Percentiles rank a stretch among this genome's conserved stretches.
These are phyloP conservation scores for Hafferia zeledoni DNA, from an alignment of 2,797 vertebrate genomes.

Conservation along the genomic window DNA sequence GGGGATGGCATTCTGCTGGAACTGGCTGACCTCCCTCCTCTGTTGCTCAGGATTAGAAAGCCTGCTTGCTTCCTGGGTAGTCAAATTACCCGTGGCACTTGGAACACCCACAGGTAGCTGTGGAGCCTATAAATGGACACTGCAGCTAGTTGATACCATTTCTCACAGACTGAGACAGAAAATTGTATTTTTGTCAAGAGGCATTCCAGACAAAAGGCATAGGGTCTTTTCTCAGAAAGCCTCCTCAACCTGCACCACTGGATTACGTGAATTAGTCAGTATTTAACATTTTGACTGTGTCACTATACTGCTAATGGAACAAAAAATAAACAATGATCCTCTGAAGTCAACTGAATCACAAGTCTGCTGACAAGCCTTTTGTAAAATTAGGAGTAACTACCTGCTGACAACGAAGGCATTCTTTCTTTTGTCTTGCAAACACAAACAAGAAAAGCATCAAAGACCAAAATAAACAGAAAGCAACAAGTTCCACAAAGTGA, in stretches of 20 bases:
- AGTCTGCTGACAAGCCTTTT: neutral
- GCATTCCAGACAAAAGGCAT: neutral
- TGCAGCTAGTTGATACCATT: neutral
- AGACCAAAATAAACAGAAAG: constrained; percentile 19
- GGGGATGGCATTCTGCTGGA: neutral
- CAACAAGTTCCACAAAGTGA: neutral
- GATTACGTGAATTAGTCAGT: neutral
- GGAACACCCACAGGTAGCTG: constrained; percentile 37
- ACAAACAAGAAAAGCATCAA: neutral
- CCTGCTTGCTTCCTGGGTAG: constrained; percentile 7
- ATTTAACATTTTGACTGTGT: neutral
- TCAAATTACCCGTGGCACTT: constrained; percentile 3
- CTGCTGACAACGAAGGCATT: neutral
- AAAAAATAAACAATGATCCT: neutral
- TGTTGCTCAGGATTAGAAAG: constrained; percentile 20
- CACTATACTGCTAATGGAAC: neutral
- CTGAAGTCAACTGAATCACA: neutral
- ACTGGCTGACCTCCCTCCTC: constrained; percentile 10
- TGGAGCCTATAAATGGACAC: constrained; percentile 1
- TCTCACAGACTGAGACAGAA: neutral
- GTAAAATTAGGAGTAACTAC: neutral
- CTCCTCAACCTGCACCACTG: neutral
- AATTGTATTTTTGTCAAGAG: neutral
- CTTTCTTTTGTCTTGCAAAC: neutral
- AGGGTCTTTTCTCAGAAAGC: neutral